Conservation (phyloP, 2,888 invertebrate species). For the Acleris sparsana region DNA sequence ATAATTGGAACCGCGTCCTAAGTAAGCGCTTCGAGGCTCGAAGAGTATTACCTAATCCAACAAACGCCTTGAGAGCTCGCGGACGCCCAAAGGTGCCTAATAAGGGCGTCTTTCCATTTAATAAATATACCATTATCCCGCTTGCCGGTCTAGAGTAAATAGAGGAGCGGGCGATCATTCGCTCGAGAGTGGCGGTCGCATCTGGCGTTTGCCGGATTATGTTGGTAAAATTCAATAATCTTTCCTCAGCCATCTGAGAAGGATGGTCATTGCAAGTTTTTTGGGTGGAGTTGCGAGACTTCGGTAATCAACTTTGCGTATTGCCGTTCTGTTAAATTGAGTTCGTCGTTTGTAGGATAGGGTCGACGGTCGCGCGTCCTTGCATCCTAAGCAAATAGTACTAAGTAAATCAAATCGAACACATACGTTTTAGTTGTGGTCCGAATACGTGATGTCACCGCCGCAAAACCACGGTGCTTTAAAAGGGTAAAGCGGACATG, state of each 20-base stretch:
- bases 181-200: constrained; percentile 62
- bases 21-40: constrained; percentile 44
- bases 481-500: background rate
- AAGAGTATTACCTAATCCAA: constrained; percentile 27
- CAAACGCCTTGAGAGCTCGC: constrained; percentile 44
- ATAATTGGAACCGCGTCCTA: constrained; percentile 38
- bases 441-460: constrained; percentile 37
- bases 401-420: constrained; percentile 40
- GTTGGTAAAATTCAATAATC: constrained; percentile 77
- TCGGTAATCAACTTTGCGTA: constrained; percentile 52
- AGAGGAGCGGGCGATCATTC: constrained; percentile 69
- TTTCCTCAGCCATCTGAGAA: constrained; percentile 68
- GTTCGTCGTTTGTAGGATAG: constrained; percentile 32
- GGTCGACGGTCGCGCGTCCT: constrained; percentile 40
- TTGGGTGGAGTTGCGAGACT: constrained; percentile 43
- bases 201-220: constrained; percentile 73
- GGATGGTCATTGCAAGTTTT: constrained; percentile 61
- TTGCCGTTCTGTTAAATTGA: constrained; percentile 39
- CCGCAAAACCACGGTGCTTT: constrained; percentile 4
- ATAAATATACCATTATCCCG: constrained; percentile 66
- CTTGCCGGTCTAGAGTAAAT: constrained; percentile 56
- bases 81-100: constrained; percentile 50
- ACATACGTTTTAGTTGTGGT: constrained; percentile 36
- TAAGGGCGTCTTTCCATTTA: constrained; percentile 58
- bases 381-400: constrained; percentile 44